Base-by-base conservation (phyloP, 2,797 vertebrate genomes). In the Macropodus opercularis region DNA sequence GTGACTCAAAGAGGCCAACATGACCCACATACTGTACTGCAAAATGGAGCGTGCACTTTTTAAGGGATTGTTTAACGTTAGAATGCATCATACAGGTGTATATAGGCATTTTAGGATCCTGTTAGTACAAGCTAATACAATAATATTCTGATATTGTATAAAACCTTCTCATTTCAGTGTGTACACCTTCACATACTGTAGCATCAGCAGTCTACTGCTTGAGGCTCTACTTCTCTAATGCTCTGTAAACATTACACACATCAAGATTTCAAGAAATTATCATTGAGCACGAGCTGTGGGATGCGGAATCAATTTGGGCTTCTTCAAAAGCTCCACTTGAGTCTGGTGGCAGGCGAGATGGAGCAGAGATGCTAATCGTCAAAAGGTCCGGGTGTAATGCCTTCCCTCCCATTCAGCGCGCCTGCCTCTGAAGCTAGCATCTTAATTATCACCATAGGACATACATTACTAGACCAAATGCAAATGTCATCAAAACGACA, bases 391-490 rank as follows among this genome's bases (percentile, higher is more conserved):
- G 83, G 80, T 83, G 83, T 84, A 88, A 88, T 79, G 83, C 71
- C 79, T 79, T 69, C 83, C 75, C 79, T 83, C 70, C 79, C 70
- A 82, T 89, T 90, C 87, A 79, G 76, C 60, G 19, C n/a, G 70
- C 73, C 75, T 69, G 77, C 84, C 74, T 82, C 80, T 70, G 80
- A 90, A 88, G 87, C 78, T 6, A 12, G 62, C 42, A 57, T 76
- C 83, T 87, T 91, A 89, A 92, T 91, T 89, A 90, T 81, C 86
- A 85, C 85, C 86, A 84, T 85, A 86, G 84, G 83, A 91, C 84
- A 70, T 77, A 80, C 80, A 88, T 91, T 90, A 91, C 80, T 69
- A 87, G 83, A 84, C 69, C 82, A 88, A 87, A 90, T 76, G 76
- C 74, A 89, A 89, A 89, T 80, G 88, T 85, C 84, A 90, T 88